phyloP scores from a whole-genome alignment of 2,113 vertebrate genomes.

The Neolamprologus sp. region DNA sequence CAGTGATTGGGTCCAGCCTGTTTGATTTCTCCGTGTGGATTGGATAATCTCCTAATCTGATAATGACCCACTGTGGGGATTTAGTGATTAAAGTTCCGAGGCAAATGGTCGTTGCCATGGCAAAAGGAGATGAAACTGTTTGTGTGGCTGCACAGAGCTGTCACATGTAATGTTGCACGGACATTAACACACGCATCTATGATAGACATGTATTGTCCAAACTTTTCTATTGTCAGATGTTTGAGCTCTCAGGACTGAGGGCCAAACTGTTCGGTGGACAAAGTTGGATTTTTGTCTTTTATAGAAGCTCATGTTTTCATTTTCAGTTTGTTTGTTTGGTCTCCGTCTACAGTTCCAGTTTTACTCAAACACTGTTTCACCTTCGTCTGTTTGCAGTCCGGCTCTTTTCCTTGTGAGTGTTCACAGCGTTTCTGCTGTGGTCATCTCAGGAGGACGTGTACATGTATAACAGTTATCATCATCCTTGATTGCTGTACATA shows the following conservation, averaged over 20 bases:
- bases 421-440: background rate
- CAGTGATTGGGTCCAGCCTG: constrained; percentile 17
- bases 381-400: background rate
- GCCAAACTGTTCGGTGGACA: background rate
- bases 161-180: background rate
- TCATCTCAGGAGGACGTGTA: background rate
- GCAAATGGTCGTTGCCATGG: constrained; percentile 64
- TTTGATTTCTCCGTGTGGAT: constrained; percentile 60
- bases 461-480: background rate
- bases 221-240: background rate
- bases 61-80: constrained; percentile 64
- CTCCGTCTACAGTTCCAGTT: background rate
- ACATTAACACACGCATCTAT: rapidly evolving
- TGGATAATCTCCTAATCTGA: constrained; percentile 69
- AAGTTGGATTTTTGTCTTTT: background rate
- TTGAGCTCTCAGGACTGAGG: rapidly evolving
- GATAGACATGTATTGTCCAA: background rate
- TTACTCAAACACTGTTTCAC: background rate
- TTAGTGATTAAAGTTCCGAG: constrained; percentile 57
- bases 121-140: background rate
- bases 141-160: background rate
- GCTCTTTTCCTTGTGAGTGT: background rate
- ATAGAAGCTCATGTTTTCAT: background rate
- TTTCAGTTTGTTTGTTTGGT: background rate
- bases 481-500: background rate